Evolutionary conservation across 2,888 invertebrate species (phyloP), one percentile per base, ranked within the genome.

Genomic region (Amphipoea oculea): DNA sequence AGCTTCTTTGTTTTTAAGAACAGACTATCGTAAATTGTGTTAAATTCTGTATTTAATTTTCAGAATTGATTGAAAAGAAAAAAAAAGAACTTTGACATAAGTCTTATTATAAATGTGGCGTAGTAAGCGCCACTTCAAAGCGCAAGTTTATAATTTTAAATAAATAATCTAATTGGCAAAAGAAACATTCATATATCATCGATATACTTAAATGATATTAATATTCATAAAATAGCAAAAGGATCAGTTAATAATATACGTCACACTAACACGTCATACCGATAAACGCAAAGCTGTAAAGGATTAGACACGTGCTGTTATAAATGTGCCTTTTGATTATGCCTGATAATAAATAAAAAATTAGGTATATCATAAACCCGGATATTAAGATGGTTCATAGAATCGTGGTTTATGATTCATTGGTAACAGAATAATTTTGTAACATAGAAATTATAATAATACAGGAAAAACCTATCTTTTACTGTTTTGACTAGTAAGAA

Each of bases 241-340:
- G 9, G 17, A 83, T 51, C 66, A 45, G 48, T 57, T 76, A 60
- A 54, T 29, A 54, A 62, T 45, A 78, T 36, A 36, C 7, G 4
- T 60, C 4, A 70, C 23, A 76, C 23, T 42, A n/a, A 65, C 20
- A 40, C 17, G 51, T 66, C 9, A 81, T 51, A 45, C 23, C 14
- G 79, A 84, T 71, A 79, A 71, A 4, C 29, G 5, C 14, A 54
- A 54, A 84, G 45, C 70, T 45, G 9, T 9, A 54, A 42, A 57
- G 36, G 42, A 83, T 83, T 60, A 84, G 3, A 51, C 29, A 60
- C 17, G 5, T 62, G 36, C 11, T 45, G 45, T 54, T 17, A 67
- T 71, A 66, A 67, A 79, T 84, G n/a, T 71, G 66, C 0, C 60
- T 62, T 62, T 63, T 62, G 67, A 71, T 82, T 62, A 84, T 48